phyloP scores from a whole-genome alignment of 2,797 vertebrate genomes.

The Falco biarmicus region DNA sequence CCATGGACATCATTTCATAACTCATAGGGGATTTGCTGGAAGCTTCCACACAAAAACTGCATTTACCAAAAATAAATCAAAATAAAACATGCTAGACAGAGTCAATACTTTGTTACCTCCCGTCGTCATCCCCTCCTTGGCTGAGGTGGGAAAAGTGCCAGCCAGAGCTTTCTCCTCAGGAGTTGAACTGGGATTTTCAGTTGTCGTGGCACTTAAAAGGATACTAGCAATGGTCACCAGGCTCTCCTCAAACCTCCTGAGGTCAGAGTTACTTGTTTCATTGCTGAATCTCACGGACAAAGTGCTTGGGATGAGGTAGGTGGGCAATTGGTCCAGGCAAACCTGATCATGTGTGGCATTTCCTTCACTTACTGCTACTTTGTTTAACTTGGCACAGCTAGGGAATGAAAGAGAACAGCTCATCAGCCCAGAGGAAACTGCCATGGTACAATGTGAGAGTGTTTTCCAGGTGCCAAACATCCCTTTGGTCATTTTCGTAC shows the following conservation, averaged over 20 bases:
- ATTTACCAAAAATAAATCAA: not conserved
- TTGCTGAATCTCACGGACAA: not conserved
- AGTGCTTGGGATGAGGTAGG: not conserved
- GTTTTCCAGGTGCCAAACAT: not conserved
- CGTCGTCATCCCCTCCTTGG: not conserved
- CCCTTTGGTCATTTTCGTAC: not conserved
- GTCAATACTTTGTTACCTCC: conserved; percentile 18
- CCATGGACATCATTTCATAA: not conserved
- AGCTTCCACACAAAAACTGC: not conserved
- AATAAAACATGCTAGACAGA: not conserved
- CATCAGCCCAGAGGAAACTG: not conserved
- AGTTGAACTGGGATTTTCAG: not conserved
- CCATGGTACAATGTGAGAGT: not conserved
- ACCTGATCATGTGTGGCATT: conserved; percentile 33
- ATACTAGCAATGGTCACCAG: not conserved
- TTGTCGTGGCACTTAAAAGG: not conserved
- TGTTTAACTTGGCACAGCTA: conserved; percentile 43
- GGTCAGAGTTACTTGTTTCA: not conserved
- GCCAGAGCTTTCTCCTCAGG: not conserved
- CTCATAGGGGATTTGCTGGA: not conserved
- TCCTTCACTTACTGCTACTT: not conserved
- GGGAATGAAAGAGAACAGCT: not conserved
- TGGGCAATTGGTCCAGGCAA: not conserved
- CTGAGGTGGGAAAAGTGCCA: not conserved
- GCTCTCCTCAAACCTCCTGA: not conserved